Evolutionary conservation across 2,888 invertebrate genomes (phyloP).

Genomic region (Alcis repandata): DNA sequence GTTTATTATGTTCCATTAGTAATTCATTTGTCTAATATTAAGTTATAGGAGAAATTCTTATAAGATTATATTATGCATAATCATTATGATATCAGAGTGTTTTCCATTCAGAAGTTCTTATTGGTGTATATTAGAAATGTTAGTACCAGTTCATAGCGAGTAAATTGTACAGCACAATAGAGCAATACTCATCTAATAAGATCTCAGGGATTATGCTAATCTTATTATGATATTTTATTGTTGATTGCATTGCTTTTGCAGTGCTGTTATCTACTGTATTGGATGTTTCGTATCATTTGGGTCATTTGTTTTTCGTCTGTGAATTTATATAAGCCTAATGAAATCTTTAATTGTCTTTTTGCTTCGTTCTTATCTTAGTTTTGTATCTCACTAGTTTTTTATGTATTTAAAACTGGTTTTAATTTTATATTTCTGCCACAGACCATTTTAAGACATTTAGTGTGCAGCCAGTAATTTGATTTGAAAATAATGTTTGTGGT

Average conservation of each 20-base stretch:
- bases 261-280: background rate
- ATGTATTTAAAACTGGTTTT: too few relatives aligned
- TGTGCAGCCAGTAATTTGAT: too few relatives aligned
- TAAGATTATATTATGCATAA: background rate
- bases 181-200: background rate
- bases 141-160: background rate
- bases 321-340: background rate
- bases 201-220: conserved; percentile 6
- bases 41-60: background rate
- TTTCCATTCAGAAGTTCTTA: background rate
- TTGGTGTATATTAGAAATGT: conserved; percentile 8
- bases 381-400: too few relatives aligned
- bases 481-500: background rate
- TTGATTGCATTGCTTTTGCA: conserved; percentile 2
- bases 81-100: background rate
- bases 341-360: too few relatives aligned
- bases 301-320: background rate
- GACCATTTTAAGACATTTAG: too few relatives aligned
- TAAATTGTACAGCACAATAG: background rate
- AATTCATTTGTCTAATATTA: conserved; percentile 1
- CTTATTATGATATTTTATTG: conserved; percentile 1
- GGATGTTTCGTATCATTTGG: background rate
- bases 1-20: too few relatives aligned
- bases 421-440: too few relatives aligned
- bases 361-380: background rate